Conservation (phyloP, 2,888 invertebrate genomes). For the Drosophila ezoana region DNA sequence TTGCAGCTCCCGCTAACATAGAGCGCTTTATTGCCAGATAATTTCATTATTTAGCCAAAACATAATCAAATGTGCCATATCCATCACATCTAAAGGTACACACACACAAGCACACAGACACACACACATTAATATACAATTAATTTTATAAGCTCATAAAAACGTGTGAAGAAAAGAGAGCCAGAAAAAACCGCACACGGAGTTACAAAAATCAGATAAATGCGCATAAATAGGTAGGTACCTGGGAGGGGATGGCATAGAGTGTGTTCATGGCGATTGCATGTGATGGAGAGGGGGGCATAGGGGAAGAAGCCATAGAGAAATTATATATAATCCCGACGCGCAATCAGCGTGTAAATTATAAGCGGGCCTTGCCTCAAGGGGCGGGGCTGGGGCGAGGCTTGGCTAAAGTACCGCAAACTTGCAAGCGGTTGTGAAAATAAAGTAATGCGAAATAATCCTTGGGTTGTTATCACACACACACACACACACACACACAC, state of each 20-base stretch:
- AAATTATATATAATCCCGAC: slow-evolving; percentile 77
- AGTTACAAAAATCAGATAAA: slow-evolving; percentile 67
- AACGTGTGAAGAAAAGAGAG: slow-evolving; percentile 62
- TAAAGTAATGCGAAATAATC: slow-evolving; percentile 80
- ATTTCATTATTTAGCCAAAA: slow-evolving; percentile 77
- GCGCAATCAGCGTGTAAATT: slow-evolving; percentile 80
- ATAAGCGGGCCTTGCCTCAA: slow-evolving; percentile 59
- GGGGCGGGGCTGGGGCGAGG: slow-evolving; percentile 47
- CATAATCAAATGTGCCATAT: slow-evolving; percentile 75
- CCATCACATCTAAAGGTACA: slow-evolving; percentile 58
- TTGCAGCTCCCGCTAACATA: slow-evolving; percentile 44
- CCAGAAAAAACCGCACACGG: slow-evolving; percentile 34
- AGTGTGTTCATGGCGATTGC: slow-evolving; percentile 48
- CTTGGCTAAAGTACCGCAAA: slow-evolving; percentile 75
- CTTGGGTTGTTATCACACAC: slow-evolving; percentile 78
- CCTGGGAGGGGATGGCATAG: slow-evolving; percentile 21
- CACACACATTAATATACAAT: slow-evolving; percentile 58
- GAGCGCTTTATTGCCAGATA: slow-evolving; percentile 73
- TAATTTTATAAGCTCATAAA: slow-evolving; percentile 79
- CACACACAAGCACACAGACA: slow-evolving; percentile 33
- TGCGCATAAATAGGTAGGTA: slow-evolving; percentile 53
- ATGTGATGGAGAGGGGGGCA: slow-evolving; percentile 10
- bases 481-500: slow-evolving; percentile 45
- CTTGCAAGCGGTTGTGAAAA: slow-evolving; percentile 78
- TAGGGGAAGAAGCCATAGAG: slow-evolving; percentile 49